Evolutionary conservation across 2,888 invertebrate species (phyloP), one percentile per base, ranked within the genome.

Genomic region (Scelioninae gen. 1): DNA sequence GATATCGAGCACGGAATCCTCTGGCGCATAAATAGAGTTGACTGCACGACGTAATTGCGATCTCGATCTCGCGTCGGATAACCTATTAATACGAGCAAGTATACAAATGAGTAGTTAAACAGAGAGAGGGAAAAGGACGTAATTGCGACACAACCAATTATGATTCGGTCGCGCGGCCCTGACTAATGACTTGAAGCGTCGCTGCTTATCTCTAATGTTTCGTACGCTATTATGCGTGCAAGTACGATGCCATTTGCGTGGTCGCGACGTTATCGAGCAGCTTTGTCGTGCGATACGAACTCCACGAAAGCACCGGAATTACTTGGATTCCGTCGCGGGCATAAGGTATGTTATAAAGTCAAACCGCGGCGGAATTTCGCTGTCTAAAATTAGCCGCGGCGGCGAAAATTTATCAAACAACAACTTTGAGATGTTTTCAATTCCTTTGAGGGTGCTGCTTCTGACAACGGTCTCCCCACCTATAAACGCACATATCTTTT

Each of bases 371-470:
- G 69, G 74, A 80, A 80, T 75, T 55, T 69, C 34, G 75, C 74
- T 55, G 62, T 75, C 56, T 69, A 75, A 81, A 81, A 81, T 81
- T 75, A 81, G 75, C 63, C 34, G 55, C 5, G 38, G 43, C 56
- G 68, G 75, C 63, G 69, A 75, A 75, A 81, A 81, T 81, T 81
- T 75, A 75, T 81, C 80, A 81, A 60, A 53, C 75, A 81, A 75
- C 74, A 75, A 81, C 75, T 81, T 71, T 76, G 81, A 81, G 75
- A 81, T 81, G 69, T 81, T 81, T 81, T 81, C 75, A 71, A 71
- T 71, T 82, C 81, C 71, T 82, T 76, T 82, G 81, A 82, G 55
- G 32, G 63, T 63, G 62, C 65, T 38, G 32, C 74, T 68, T 53
- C 66, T 74, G 45, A 62, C 60, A 53, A 53, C 34, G 23, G 31